Conservation (phyloP, 2,888 invertebrate genomes). For the Nomada ferruginata region DNA sequence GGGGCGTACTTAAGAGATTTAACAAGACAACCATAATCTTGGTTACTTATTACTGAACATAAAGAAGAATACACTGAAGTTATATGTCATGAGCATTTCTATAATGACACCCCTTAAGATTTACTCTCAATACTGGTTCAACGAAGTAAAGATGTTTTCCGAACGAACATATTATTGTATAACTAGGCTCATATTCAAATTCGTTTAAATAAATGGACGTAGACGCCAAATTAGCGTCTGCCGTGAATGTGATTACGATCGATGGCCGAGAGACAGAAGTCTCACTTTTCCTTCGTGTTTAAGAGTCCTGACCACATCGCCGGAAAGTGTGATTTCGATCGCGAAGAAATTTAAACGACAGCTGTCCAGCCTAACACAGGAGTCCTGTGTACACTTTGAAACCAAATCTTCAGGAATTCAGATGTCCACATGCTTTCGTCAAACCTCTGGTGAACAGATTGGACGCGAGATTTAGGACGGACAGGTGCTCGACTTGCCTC, state of each 20-base stretch:
- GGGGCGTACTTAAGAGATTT: too few species aligned
- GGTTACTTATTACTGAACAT: too few species aligned
- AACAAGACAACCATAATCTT: too few species aligned
- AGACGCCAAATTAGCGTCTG: conserved; percentile 8
- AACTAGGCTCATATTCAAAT: too few species aligned
- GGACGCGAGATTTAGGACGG: not conserved
- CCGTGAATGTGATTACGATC: conserved; percentile 53
- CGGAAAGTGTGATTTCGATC: conserved; percentile 44
- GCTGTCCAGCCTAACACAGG: conserved; percentile 15
- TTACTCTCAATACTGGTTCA: too few species aligned
- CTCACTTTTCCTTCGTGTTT: not conserved
- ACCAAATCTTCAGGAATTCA: conserved; percentile 32
- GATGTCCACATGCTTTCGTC: not conserved
- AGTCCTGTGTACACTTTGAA: conserved; percentile 9
- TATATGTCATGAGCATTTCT: too few species aligned
- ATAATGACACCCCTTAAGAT: too few species aligned
- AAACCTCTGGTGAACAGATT: not conserved
- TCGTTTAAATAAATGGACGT: not conserved
- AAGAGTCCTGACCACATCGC: conserved; percentile 51
- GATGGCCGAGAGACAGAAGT: conserved; percentile 1
- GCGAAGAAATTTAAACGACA: conserved; percentile 40
- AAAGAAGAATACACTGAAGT: too few species aligned
- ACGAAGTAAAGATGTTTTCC: too few species aligned
- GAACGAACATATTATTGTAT: too few species aligned
- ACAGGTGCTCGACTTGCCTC: conserved; percentile 1